These are phyloP conservation scores for Antennarius striatus DNA, from an alignment of 2,113 vertebrate genomes.

Conservation along the genomic window DNA sequence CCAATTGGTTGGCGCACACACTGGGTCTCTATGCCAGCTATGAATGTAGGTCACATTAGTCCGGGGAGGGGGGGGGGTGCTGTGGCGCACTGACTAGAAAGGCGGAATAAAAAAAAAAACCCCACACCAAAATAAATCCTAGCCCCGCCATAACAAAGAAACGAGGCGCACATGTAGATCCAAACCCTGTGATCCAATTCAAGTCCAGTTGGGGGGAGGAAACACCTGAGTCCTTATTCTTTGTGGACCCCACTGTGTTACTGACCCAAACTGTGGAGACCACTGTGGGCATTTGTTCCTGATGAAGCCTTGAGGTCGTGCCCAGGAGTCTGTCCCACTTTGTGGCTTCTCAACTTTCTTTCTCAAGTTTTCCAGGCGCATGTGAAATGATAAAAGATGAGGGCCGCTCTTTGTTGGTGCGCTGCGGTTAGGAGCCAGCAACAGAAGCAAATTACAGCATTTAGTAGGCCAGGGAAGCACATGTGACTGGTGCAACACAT, in stretches of 20 bases:
- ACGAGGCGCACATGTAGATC: slow-evolving; percentile 12
- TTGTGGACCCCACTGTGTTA: too few species aligned
- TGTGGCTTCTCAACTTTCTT: slow-evolving; percentile 45
- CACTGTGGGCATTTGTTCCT: too few species aligned
- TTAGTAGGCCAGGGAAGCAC: slow-evolving; percentile 72
- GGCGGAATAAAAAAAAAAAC: slow-evolving; percentile 48
- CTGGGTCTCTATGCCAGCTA: slow-evolving; percentile 63
- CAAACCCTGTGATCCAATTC: slow-evolving; percentile 2
- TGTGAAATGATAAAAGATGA: slow-evolving; percentile 51
- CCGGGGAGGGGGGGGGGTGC: slow-evolving; percentile 12
- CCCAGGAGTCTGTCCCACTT: slow-evolving; percentile 36
- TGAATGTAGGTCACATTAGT: slow-evolving; percentile 80
- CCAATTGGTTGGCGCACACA: slow-evolving; percentile 60
- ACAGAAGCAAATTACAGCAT: slow-evolving; percentile 65
- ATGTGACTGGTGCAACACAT: slow-evolving; percentile 79
- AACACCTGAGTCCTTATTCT: too few species aligned
- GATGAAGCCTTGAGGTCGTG: not conserved
- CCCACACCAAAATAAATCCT: slow-evolving; percentile 61
- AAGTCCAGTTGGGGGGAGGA: too few species aligned
- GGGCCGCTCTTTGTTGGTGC: slow-evolving; percentile 62
- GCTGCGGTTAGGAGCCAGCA: slow-evolving; percentile 59
- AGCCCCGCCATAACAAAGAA: slow-evolving; percentile 58
- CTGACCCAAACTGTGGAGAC: too few species aligned
- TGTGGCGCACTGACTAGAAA: slow-evolving; percentile 40
- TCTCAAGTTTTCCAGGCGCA: slow-evolving; percentile 58